phyloP scores from a whole-genome alignment of 1,140 invertebrate genomes.

The Lepidostoma basale region DNA sequence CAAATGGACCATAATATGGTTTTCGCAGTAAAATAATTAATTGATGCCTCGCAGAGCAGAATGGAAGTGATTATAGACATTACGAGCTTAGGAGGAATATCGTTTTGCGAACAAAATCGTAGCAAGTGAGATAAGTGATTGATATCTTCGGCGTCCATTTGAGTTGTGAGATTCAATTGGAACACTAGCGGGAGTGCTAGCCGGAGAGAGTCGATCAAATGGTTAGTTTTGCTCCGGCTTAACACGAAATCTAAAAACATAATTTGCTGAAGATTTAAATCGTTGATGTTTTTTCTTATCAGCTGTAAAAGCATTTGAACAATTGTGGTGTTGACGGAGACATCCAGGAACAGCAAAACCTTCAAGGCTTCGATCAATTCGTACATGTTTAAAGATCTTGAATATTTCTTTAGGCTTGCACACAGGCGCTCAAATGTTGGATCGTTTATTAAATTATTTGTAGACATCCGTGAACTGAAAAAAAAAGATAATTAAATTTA shows the following conservation, averaged over 20 bases:
- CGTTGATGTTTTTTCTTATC: conserved; percentile 64
- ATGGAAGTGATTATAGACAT: conserved; percentile 56
- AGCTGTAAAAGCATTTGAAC: conserved; percentile 67
- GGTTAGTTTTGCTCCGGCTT: conserved; percentile 53
- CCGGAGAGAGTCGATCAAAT: conserved; percentile 65
- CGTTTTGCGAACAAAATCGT: conserved; percentile 56
- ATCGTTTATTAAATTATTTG: conserved; percentile 32
- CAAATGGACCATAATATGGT: conserved; percentile 60
- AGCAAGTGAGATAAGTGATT: conserved; percentile 59
- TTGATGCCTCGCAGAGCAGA: conserved; percentile 53
- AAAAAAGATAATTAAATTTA: conserved; percentile 1
- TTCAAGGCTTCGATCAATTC: conserved; percentile 65
- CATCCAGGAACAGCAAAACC: conserved; percentile 61
- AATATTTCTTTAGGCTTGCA: conserved; percentile 58
- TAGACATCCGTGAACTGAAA: conserved; percentile 2
- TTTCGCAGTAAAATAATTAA: conserved; percentile 55
- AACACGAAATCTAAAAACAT: conserved; percentile 66
- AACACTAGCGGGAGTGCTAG: conserved; percentile 68
- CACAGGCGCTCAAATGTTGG: conserved; percentile 59
- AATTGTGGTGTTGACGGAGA: conserved; percentile 62
- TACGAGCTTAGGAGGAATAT: conserved; percentile 58
- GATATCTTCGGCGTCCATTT: conserved; percentile 62
- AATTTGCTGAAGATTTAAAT: conserved; percentile 64
- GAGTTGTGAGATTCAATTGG: conserved; percentile 61
- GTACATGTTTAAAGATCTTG: conserved; percentile 58